Evolutionary conservation across 2,113 vertebrate genomes (phyloP), one percentile per base, ranked within the genome.

Genomic region (Rhadina sibilatrix): DNA sequence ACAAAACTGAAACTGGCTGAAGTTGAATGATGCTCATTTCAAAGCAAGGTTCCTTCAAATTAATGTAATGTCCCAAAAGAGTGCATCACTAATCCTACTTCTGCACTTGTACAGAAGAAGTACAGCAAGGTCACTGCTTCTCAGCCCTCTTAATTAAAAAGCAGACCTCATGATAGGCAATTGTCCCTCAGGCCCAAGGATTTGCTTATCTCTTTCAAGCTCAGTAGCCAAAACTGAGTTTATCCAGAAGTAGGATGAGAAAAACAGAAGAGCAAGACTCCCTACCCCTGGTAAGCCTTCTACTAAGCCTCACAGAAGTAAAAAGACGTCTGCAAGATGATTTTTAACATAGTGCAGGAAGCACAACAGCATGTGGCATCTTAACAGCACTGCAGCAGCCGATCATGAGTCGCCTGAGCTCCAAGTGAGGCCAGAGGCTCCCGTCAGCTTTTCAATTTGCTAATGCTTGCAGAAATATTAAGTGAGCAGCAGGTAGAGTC

Each of bases 81-180:
- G 37, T 59, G 27, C 47, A 54, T 28, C 5, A 5, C 21, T 86
- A 74, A 77, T 94, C 71, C 52, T 63, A 15, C 38, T 80, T n/a
- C 52, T 92, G 60, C 69, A 30, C 24, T 64, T 53, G 30, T 24
- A 13, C 23, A 28, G 52, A 57, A 50, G 46, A 94, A 74, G 22
- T n/a, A 35, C 66, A 90, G 46, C 82, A 88, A 93, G 84, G 85
- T 94, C 90, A 78, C 33, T 56, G 28, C 47, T 94, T 86, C 33
- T 83, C 59, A 88, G 54, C 60, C 71, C 82, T 88, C 79, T 83
- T 93, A 94, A 96, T 94, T 97, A 94, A 93, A 93, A 95, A 76
- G 6, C 59, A 76, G 59, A 89, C 79, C 49, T 84, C 33, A 64
- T 46, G 74, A 66, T 21, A 90, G 42, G 30, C 68, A 90, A 22